phyloP scores from a whole-genome alignment of 2,113 vertebrate species.

The Grammomys dolichurus region DNA sequence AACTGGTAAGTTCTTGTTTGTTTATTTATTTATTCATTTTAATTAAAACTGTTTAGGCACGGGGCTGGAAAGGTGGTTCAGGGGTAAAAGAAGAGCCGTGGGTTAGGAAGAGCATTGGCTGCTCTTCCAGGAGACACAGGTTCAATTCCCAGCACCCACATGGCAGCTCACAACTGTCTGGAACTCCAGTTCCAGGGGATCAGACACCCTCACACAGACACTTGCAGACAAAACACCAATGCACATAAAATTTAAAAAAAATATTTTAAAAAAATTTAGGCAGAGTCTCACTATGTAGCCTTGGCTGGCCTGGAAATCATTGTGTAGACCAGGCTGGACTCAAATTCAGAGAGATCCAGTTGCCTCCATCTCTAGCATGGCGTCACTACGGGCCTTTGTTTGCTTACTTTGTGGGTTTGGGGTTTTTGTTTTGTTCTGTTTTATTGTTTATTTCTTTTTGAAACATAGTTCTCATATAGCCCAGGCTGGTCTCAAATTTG shows the following conservation, averaged over 20 bases:
- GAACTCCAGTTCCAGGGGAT: too few species aligned
- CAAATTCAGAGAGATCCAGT: background rate
- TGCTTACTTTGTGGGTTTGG: background rate
- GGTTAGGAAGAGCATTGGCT: too few species aligned
- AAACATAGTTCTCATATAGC: background rate
- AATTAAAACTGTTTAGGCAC: too few species aligned
- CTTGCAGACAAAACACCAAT: too few species aligned
- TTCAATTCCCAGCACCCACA: too few species aligned
- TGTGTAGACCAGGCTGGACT: background rate
- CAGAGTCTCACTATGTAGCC: background rate
- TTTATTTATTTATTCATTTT: too few species aligned
- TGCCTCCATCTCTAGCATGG: background rate
- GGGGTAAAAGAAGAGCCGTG: too few species aligned
- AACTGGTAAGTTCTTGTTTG: background rate
- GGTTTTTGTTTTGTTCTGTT: background rate
- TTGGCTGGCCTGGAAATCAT: background rate
- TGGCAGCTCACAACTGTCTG: too few species aligned
- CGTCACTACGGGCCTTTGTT: background rate
- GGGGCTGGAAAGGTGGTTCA: too few species aligned
- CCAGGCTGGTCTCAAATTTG: background rate
- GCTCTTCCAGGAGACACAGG: too few species aligned
- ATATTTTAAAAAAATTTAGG: background rate
- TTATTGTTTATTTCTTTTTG: background rate
- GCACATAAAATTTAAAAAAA: too few species aligned
- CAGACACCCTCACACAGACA: too few species aligned